Evolutionary conservation across 2,888 invertebrate genomes (phyloP), one percentile per base, ranked within the genome.

Genomic region (Agrilus cyanescens): DNA sequence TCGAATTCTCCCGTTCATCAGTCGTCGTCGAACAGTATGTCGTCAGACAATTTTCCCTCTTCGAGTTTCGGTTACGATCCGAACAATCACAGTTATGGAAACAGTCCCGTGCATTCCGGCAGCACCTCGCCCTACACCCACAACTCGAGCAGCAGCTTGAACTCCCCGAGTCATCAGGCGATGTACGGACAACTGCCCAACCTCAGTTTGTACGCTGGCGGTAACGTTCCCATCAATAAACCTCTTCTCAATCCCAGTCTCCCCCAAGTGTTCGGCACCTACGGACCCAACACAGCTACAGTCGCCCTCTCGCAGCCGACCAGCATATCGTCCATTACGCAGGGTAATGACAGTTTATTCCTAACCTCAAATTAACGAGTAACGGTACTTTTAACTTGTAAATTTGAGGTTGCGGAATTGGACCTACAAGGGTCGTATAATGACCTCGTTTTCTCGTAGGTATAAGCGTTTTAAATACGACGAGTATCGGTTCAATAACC

Each of bases 401-500:
- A n/a, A n/a, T n/a, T n/a, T n/a, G n/a, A n/a, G n/a, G n/a, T n/a
- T n/a, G n/a, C n/a, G n/a, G n/a, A n/a, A n/a, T n/a, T n/a, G n/a
- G n/a, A n/a, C n/a, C n/a, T n/a, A n/a, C n/a, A n/a, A n/a, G n/a
- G n/a, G n/a, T n/a, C n/a, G n/a, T n/a, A n/a, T n/a, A n/a, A n/a
- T n/a, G n/a, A n/a, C n/a, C n/a, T n/a, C n/a, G n/a, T 46, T 37
- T 39, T 30, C 42, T 43, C 1, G 72, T 63, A 70, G 84, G 85
- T 8, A 73, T 86, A 4, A 85, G 84, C 57, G 83, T 79, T 32
- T 64, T 84, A 12, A 83, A 82, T 56, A 86, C 86, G 0, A 76
- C 77, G 55, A 45, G 72, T 67, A 51, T 56, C 0, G 79, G 85
- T 0, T 85, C 85, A 4, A 86, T 86, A 41, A 77, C 79, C 1